phyloP scores from a whole-genome alignment of 2,797 vertebrate genomes.

The Anabas testudineus region DNA sequence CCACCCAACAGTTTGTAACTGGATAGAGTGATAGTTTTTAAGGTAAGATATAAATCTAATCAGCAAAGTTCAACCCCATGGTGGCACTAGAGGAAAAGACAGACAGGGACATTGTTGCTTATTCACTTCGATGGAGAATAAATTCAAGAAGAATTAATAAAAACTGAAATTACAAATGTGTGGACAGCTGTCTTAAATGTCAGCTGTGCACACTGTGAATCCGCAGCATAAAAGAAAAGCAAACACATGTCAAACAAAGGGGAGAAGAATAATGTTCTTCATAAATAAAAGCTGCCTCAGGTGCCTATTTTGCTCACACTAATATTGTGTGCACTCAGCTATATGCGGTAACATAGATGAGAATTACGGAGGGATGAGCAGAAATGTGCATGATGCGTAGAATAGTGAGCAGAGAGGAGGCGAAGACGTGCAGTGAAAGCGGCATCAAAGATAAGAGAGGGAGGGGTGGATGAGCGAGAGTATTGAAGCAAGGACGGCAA shows the following conservation, averaged over 20 bases:
- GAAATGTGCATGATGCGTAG: slow-evolving; percentile 31
- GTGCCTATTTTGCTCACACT: slow-evolving; percentile 39
- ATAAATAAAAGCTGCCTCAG: slow-evolving; percentile 53
- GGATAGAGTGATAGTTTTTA: too few relatives aligned
- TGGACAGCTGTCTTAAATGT: slow-evolving; percentile 17
- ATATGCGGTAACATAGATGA: slow-evolving; percentile 53
- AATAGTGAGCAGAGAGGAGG: slow-evolving; percentile 19
- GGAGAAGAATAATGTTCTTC: slow-evolving; percentile 31
- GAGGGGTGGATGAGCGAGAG: slow-evolving; percentile 37
- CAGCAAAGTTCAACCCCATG: neutral
- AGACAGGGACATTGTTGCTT: neutral
- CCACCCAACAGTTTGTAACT: neutral
- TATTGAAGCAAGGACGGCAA: slow-evolving; percentile 63
- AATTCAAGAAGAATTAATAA: slow-evolving; percentile 2
- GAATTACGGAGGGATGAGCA: slow-evolving; percentile 30
- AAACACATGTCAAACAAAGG: slow-evolving; percentile 37
- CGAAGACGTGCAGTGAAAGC: slow-evolving; percentile 10
- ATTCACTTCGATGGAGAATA: slow-evolving; percentile 13
- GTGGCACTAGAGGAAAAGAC: neutral
- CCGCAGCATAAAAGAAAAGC: slow-evolving; percentile 16
- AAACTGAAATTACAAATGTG: slow-evolving; percentile 13
- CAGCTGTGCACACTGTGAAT: slow-evolving; percentile 20
- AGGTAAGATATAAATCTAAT: neutral
- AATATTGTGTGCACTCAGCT: slow-evolving; percentile 56
- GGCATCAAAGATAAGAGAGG: slow-evolving; percentile 27